Evolutionary conservation across 37 sponge, comb jelly and placozoan genomes (phyloP).

Genomic region (Crambe crambe): DNA sequence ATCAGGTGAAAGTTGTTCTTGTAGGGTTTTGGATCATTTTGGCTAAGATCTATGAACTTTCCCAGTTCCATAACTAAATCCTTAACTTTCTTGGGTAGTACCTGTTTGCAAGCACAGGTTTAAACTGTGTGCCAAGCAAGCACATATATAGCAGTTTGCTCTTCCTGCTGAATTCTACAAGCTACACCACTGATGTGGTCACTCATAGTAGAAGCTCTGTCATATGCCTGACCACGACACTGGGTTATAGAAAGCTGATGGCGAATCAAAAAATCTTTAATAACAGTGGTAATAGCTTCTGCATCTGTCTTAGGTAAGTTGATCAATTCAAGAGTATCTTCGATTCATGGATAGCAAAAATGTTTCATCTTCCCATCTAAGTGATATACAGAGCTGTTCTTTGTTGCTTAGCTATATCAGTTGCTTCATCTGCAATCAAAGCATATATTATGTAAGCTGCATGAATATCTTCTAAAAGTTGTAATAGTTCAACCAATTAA

Average conservation of each 20-base stretch:
- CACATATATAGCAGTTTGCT: slow-evolving; percentile 53
- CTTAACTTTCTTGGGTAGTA: slow-evolving; percentile 39
- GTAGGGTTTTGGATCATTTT: slow-evolving; percentile 41
- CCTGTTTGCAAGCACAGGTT: slow-evolving; percentile 37
- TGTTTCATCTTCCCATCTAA: slow-evolving; percentile 56
- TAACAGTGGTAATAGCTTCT: slow-evolving; percentile 15
- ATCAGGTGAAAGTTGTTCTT: slow-evolving; percentile 32
- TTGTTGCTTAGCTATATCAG: slow-evolving; percentile 30
- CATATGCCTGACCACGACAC: slow-evolving; percentile 63
- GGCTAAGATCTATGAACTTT: slow-evolving; percentile 31
- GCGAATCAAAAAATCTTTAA: slow-evolving; percentile 40
- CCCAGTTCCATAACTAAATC: slow-evolving; percentile 43
- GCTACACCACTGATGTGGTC: slow-evolving; percentile 54
- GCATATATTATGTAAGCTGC: slow-evolving; percentile 32
- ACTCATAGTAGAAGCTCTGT: slow-evolving; percentile 59
- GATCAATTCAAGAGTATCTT: slow-evolving; percentile 43
- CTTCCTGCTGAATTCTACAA: not conserved
- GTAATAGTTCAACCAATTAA: slow-evolving; percentile 47
- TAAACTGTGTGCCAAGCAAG: slow-evolving; percentile 34
- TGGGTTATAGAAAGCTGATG: slow-evolving; percentile 40
- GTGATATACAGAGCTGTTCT: slow-evolving; percentile 58
- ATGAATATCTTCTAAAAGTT: slow-evolving; percentile 13
- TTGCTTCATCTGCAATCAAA: slow-evolving; percentile 68
- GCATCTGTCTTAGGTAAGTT: slow-evolving; percentile 68
- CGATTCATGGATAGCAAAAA: slow-evolving; percentile 53